Evolutionary conservation across 2,797 vertebrate species (phyloP).

Genomic region (Monodelphis domestica): DNA sequence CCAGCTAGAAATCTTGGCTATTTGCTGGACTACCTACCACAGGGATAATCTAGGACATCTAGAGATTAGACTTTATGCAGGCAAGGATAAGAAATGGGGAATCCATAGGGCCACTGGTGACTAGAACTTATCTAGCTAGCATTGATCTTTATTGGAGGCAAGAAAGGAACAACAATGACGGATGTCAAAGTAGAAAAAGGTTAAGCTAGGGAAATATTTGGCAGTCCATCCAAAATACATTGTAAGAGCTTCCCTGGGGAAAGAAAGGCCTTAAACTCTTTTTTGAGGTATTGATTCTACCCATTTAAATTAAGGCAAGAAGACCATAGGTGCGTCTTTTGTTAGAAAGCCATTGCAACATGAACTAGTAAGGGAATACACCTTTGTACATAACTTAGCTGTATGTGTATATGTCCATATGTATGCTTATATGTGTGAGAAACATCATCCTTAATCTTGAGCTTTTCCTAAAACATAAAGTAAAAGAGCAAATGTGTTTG

Average conservation of each 20-base stretch:
- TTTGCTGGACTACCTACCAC: conserved; percentile 34
- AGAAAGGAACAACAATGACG: background rate
- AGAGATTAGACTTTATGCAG: background rate
- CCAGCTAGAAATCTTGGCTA: conserved; percentile 29
- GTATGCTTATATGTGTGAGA: conserved; percentile 53
- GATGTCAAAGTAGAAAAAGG: background rate
- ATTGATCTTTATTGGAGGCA: background rate
- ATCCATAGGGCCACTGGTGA: background rate
- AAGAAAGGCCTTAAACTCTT: background rate
- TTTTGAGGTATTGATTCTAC: conserved; percentile 37
- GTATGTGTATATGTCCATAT: background rate
- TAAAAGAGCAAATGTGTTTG: conserved; percentile 77
- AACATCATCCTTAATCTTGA: conserved; percentile 69
- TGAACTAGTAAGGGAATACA: conserved; percentile 1
- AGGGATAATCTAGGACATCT: conserved; percentile 30
- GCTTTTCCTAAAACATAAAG: conserved; percentile 73
- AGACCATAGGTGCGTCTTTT: conserved; percentile 17
- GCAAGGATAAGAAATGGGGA: background rate
- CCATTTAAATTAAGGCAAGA: conserved; percentile 29
- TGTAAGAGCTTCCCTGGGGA: background rate
- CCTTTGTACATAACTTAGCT: background rate
- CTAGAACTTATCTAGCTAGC: background rate
- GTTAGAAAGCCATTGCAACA: background rate
- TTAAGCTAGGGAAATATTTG: background rate
- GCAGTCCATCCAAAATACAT: conserved; percentile 4